Evolutionary conservation across 2,888 invertebrate species (phyloP).

Genomic region (Oscheius onirici): DNA sequence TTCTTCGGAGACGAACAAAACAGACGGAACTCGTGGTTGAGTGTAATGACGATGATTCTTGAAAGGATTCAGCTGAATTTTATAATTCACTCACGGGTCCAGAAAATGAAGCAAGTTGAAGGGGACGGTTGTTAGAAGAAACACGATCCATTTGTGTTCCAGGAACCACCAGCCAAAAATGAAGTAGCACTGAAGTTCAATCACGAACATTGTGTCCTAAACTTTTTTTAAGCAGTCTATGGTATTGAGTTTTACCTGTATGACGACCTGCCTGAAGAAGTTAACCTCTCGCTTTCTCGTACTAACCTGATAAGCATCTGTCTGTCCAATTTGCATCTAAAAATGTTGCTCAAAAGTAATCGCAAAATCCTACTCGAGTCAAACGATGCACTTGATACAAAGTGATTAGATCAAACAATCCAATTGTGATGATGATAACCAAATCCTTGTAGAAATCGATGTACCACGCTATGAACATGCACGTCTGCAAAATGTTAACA

Average conservation of each 20-base stretch:
- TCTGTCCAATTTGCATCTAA: background rate
- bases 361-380: background rate
- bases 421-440: constrained; percentile 7
- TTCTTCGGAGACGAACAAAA: too few species aligned
- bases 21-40: too few species aligned
- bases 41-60: constrained; percentile 20
- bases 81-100: constrained; percentile 39
- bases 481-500: constrained; percentile 17
- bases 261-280: constrained; percentile 12
- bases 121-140: constrained; percentile 35
- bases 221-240: background rate
- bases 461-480: constrained; percentile 30
- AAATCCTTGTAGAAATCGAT: constrained; percentile 33
- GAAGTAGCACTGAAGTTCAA: constrained; percentile 44
- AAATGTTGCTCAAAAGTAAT: too few species aligned
- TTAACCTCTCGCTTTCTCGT: constrained; percentile 1
- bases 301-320: background rate
- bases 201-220: constrained; percentile 41
- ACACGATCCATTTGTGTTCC: constrained; percentile 36
- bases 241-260: background rate
- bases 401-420: constrained; percentile 28
- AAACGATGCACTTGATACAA: constrained; percentile 24
- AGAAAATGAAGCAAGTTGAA: constrained; percentile 38
- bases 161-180: constrained; percentile 25
- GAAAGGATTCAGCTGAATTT: too few species aligned